These are phyloP conservation scores for Gopherus evgoodei DNA, from an alignment of 2,113 vertebrate species.

Conservation along the genomic window DNA sequence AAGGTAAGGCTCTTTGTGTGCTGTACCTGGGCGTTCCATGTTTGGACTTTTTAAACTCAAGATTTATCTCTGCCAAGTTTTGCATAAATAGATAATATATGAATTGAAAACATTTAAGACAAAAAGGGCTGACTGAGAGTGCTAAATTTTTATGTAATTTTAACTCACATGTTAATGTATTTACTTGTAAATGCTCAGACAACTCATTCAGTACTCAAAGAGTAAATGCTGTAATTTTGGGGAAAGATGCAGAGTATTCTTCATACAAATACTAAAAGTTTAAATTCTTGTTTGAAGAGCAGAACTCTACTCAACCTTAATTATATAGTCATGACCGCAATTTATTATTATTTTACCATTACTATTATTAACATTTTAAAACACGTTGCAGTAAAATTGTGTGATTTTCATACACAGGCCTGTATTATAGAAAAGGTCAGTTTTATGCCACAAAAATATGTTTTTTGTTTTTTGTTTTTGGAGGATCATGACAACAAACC, in stretches of 20 bases:
- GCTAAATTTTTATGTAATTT: too few species aligned
- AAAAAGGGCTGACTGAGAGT: too few species aligned
- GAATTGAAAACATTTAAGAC: too few species aligned
- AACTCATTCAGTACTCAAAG: background rate
- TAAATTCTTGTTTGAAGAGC: background rate
- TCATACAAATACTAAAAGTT: background rate
- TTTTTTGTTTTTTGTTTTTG: background rate
- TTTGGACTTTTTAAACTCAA: background rate
- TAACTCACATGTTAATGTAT: background rate
- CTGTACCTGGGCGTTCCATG: background rate
- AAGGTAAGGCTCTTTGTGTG: background rate
- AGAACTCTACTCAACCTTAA: background rate
- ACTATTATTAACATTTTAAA: background rate
- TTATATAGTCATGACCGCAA: background rate
- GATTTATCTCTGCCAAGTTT: background rate
- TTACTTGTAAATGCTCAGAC: background rate
- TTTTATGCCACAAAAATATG: background rate
- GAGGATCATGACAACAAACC: accelerated
- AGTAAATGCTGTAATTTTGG: background rate
- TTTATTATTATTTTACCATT: background rate
- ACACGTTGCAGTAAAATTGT: background rate
- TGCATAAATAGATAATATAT: background rate
- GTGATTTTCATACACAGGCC: background rate
- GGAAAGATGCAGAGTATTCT: background rate
- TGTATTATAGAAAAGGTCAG: background rate